Conservation (phyloP, 2,888 invertebrate species). For the Lycophotia porphyrea region DNA sequence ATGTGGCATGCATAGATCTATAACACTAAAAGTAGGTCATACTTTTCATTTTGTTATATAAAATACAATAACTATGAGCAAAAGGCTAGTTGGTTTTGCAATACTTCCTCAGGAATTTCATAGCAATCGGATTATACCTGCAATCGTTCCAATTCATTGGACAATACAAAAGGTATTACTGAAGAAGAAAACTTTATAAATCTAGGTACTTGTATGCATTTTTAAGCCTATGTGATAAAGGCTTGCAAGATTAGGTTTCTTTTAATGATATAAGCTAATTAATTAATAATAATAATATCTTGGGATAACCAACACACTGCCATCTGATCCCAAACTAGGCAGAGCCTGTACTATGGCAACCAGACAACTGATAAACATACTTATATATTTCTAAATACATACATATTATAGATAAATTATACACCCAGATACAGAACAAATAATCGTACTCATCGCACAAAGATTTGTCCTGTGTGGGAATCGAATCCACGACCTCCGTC, state of each 20-base stretch:
- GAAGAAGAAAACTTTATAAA: conserved; percentile 5
- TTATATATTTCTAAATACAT: too few relatives aligned
- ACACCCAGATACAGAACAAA: too few relatives aligned
- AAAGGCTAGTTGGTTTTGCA: not conserved
- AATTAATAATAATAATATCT: too few relatives aligned
- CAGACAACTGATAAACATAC: too few relatives aligned
- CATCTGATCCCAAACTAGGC: too few relatives aligned
- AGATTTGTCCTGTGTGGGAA: too few relatives aligned
- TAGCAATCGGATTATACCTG: not conserved
- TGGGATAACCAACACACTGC: too few relatives aligned
- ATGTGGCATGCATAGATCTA: not conserved
- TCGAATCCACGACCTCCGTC: too few relatives aligned
- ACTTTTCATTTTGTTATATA: not conserved
- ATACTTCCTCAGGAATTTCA: not conserved
- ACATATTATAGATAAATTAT: too few relatives aligned
- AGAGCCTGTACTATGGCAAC: too few relatives aligned
- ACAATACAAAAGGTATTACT: not conserved
- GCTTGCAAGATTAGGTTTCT: not conserved
- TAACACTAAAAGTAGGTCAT: not conserved
- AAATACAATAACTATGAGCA: not conserved
- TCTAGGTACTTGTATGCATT: not conserved
- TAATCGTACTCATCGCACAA: too few relatives aligned
- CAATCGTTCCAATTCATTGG: conserved; percentile 1
- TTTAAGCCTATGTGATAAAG: not conserved
- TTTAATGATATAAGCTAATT: not conserved